Percentiles rank a stretch among this genome's conserved stretches.
These are phyloP conservation scores for Drosophila pruinosa DNA, from an alignment of 1,140 invertebrate genomes.

Conservation along the genomic window DNA sequence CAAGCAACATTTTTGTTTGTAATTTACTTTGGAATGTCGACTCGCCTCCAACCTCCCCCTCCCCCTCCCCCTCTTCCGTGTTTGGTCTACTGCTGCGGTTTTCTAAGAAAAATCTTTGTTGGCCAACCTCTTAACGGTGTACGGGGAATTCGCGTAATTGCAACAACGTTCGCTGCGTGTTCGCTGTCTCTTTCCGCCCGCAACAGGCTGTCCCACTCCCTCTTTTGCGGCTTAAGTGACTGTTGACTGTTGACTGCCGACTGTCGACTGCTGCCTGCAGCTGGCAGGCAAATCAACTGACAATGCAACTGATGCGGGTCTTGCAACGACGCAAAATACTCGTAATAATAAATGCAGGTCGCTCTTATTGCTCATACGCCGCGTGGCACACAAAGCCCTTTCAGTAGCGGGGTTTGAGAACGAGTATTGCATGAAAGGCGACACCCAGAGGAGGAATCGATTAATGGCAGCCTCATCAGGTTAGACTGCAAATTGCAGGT, in stretches of 20 bases:
- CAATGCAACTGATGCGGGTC: constrained; percentile 49
- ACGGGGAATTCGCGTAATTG: constrained; percentile 56
- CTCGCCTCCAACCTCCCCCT: neutral
- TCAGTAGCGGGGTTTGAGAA: neutral
- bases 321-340: neutral
- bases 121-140: constrained; percentile 47
- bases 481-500: too few relatives aligned
- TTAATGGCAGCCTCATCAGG: too few relatives aligned
- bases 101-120: constrained; percentile 74
- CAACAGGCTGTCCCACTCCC: neutral
- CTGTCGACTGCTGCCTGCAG: constrained; percentile 20
- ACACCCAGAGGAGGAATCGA: too few relatives aligned
- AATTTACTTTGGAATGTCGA: constrained; percentile 77
- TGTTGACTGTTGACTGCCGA: too few relatives aligned
- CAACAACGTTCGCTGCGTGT: constrained; percentile 15
- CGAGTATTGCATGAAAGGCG: too few relatives aligned
- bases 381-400: neutral
- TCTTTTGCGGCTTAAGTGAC: constrained; percentile 27
- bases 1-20: constrained; percentile 77
- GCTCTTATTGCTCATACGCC: constrained; percentile 11
- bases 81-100: constrained; percentile 33
- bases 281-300: constrained; percentile 66
- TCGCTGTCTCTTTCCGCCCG: neutral
- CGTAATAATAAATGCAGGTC: neutral
- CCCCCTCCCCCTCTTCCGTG: constrained; percentile 19